Evolutionary conservation across 1,140 invertebrate species (phyloP), one percentile per base, ranked within the genome.

Genomic region (Ceratina australensis): DNA sequence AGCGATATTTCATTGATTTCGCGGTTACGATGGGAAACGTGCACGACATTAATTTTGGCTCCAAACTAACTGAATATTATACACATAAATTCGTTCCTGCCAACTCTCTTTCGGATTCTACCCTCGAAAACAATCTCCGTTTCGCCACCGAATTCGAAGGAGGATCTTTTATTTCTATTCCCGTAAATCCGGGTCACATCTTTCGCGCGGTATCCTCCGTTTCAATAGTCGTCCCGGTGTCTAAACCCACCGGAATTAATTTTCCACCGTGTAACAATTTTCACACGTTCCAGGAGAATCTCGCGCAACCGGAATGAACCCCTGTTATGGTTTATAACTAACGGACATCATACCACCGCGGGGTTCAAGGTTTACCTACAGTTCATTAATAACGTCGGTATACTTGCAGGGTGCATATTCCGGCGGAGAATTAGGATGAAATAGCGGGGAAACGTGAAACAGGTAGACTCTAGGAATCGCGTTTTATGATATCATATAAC

Each of bases 181-280:
- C 28, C 12, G 49, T 42, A 0, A 18, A 52, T 24, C 13, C 24
- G 16, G 20, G 18, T 59, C 28, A 26, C 18, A 12, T 66, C 13
- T 18, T 28, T 42, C 33, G 33, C 20, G 8, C 10, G n/a, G 18
- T 26, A n/a, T 68, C 0, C 8, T 59, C 24, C 28, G 24, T 50
- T 42, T 42, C 33, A 42, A 42, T 42, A 42, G 33, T 42, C 33
- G 33, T 10, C 10, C 16, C 3, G 13, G 28, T 15, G 42, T 76
- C 15, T 10, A 20, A 18, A 18, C 26, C 2, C 15, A 42, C 3
- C 33, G 5, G 16, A 76, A 20, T 71, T 61, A 77, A 71, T 77
- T 8, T 63, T 26, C 50, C 33, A 4, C 47, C 8, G 3, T 18
- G n/a, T 69, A 56, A 75, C 8, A 42, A 20, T 3, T 50, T 75